Evolutionary conservation across 2,797 vertebrate genomes (phyloP), one percentile per base, ranked within the genome.

Genomic region (Odontamblyopus lacepedii): DNA sequence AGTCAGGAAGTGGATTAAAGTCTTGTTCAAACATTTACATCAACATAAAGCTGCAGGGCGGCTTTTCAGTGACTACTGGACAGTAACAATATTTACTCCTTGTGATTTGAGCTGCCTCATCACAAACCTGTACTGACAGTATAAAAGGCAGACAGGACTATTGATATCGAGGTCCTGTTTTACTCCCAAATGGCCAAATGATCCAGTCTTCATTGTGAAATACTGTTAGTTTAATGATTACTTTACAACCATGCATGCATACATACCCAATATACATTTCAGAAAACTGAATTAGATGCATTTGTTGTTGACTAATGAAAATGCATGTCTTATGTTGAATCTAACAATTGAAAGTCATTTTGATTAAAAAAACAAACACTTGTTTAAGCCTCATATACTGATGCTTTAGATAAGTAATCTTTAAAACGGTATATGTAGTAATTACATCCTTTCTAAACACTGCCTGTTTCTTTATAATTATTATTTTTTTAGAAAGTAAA

Each of bases 1-100:
- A 41, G 71, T 71, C 19, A 30, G 63, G 70, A 73, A 38, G 9
- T 72, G 67, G 75, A 69, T 72, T 71, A 69, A 72, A 55, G 69
- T 60, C 51, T 32, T 56, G 60, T 73, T 56, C 72, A 79, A 77
- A 82, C 68, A 70, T 29, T 38, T n/a, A 70, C 64, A 30, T 51
- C 13, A 18, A 66, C 44, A 50, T 66, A 18, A 44, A 64, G 63
- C 27, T 60, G 9, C 6, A 59, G 27, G 15, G 57, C 57, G 30
- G 57, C 57, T 29, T 15, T 16, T 60, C 57, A 29, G 0, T 16
- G 27, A 27, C 57, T 29, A 57, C n/a, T 57, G 55, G 23, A 27
- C 23, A 57, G 8, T 26, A 57, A 5, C 18, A 53, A 6, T 57
- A 23, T 57, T 57, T 57, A 57, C 0, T 57, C 19, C 6, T 8